Evolutionary conservation across 2,797 vertebrate genomes (phyloP), one percentile per base, ranked within the genome.

Genomic region (Propithecus perrieri): DNA sequence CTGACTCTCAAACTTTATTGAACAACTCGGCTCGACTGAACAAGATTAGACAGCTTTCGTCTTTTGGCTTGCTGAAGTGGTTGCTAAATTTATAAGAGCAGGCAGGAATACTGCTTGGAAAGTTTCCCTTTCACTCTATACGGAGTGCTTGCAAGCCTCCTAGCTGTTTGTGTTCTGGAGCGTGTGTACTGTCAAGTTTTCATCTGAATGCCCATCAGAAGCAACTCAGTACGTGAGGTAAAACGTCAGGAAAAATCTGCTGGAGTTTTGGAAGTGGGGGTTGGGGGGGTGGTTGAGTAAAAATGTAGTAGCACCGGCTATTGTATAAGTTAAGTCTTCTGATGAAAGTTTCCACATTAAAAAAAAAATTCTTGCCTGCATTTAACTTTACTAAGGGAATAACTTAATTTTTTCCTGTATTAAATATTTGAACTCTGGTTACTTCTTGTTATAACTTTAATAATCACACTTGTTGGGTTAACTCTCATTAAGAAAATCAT

Each of bases 1-100:
- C 98, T 98, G 98, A 98, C 97, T 98, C 98, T 98, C 97, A 96
- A 98, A 98, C 98, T 98, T 98, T 97, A 98, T 98, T 98, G 98
- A 98, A 95, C 50, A 81, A 76, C 98, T 98, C 94, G 92, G 94
- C 97, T 98, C 97, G 96, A 81, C 96, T 98, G 98, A 98, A 98
- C 92, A 97, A 98, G 98, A 98, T 97, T 74, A 98, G 98, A 90
- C 97, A 98, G 98, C 98, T 98, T 98, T 98, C 35, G 93, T 97
- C 98, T 97, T 98, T 98, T 98, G 98, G 98, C 93, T 87, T 30
- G 0, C 97, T 98, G 97, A 97, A 98, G 98, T 94, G 98, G 96
- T 98, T 97, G 97, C 97, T 97, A 98, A 98, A 46, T 71, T 98
- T 96, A 97, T 69, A 97, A 98, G 98, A 98, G 97, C 65, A 61